Evolutionary conservation across 2,888 invertebrate genomes (phyloP), one percentile per base, ranked within the genome.

Genomic region (Mellilla xanthometata): DNA sequence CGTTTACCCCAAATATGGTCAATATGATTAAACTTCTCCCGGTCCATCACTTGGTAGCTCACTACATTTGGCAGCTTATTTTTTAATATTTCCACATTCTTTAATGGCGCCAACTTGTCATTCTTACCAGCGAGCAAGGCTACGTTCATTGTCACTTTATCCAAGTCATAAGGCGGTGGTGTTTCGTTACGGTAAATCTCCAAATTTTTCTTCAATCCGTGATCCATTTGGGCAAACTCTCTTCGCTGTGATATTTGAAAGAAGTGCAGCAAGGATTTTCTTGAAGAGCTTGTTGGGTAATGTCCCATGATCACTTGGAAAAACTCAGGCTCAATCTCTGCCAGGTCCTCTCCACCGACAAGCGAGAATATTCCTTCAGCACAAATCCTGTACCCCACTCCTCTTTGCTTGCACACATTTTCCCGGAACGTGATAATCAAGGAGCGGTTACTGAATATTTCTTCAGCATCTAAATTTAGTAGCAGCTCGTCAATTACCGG

Each of bases 241-340:
- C 19, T 39, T 0, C 15, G 23, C 15, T 23, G 30, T 12, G 46
- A 45, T 2, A 53, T 13, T 28, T 56, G 56, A 28, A 72, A 26
- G 1, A 65, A 45, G 46, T 77, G 76, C 1, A 54, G 2, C 0
- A 49, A 36, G 23, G 56, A 62, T 26, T 70, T 72, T 12, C 53
- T 60, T 0, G 75, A 73, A 0, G 67, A 55, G 0, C 66, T 64
- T 0, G 58, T 46, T 0, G 74, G 75, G 34, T 62, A 73, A 36
- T 71, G 66, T 0, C 54, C 57, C 2, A 68, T 47, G 0, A 62
- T 2, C 0, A 55, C 49, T 2, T 59, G 64, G 3, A 65, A 51
- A 44, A 74, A 71, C 60, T 91, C 91, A 43, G 71, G 68, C 62
- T 92, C 92, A 12, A 92, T 63, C 54, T 91, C 88, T 1, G 74